Evolutionary conservation across 2,113 vertebrate species (phyloP).

Genomic region (Psephotus haematonotus): DNA sequence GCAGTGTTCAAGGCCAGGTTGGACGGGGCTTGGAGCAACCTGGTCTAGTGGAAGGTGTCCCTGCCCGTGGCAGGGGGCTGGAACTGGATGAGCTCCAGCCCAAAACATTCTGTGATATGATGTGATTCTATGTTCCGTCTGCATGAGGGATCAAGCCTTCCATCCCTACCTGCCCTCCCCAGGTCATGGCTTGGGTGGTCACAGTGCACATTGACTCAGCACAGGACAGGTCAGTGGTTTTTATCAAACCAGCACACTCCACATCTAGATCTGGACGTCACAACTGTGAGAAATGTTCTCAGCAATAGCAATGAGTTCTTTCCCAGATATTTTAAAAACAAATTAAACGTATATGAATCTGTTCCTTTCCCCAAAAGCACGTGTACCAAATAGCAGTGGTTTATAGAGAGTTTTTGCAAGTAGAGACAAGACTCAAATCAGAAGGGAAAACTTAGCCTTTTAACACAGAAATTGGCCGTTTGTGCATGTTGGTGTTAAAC

Average conservation of each 20-base stretch:
- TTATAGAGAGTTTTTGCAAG: not conserved
- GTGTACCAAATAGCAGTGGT: not conserved
- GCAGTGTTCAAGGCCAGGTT: too few species aligned
- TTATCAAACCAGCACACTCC: not conserved
- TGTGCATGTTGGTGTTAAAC: not conserved
- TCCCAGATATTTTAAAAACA: not conserved
- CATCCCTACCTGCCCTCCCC: not conserved
- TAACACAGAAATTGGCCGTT: not conserved
- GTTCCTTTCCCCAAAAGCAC: not conserved
- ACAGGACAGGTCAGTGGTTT: not conserved
- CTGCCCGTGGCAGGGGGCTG: too few species aligned
- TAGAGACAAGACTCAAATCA: not conserved
- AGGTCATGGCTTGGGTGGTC: fast-evolving
- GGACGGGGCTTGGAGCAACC: too few species aligned
- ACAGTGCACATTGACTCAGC: not conserved
- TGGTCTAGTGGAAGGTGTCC: too few species aligned
- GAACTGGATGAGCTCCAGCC: too few species aligned
- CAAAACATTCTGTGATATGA: too few species aligned
- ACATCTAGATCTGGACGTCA: not conserved
- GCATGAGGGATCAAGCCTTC: not conserved
- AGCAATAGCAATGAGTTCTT: not conserved
- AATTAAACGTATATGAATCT: not conserved
- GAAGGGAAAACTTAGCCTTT: not conserved
- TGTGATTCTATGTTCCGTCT: not conserved
- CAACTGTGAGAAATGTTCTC: not conserved